Percentiles rank a stretch among this genome's conserved stretches.
Conservation (phyloP, 1,140 invertebrate genomes). For the Orchesella cincta region DNA sequence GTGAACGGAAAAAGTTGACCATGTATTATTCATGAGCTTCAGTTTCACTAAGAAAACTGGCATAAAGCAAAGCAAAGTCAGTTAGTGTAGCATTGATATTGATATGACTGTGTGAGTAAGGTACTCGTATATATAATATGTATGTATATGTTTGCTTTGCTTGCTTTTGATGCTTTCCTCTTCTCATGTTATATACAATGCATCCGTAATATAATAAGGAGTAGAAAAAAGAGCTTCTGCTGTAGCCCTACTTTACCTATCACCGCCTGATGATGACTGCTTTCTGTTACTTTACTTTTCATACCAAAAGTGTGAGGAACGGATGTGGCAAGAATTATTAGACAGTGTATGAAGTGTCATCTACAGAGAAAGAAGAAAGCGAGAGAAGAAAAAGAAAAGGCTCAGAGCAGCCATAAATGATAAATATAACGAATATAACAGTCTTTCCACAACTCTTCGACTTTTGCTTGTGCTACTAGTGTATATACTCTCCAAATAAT, state of each 20-base stretch:
- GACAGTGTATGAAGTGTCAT: constrained; percentile 9
- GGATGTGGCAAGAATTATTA: constrained; percentile 17
- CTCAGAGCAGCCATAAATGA: constrained; percentile 20
- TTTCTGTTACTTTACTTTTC: too few relatives aligned
- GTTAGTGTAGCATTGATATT: constrained; percentile 6
- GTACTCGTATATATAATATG: too few relatives aligned
- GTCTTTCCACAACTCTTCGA: neutral
- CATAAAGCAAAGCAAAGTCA: constrained; percentile 15
- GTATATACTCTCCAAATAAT: neutral
- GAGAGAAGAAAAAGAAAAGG: too few relatives aligned
- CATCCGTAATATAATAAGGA: too few relatives aligned
- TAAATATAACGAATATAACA: constrained; percentile 1
- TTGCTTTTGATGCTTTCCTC: too few relatives aligned
- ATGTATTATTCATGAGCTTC: constrained; percentile 15
- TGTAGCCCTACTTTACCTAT: too few relatives aligned
- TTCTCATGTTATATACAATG: too few relatives aligned
- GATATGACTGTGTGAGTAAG: too few relatives aligned
- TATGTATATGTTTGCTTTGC: too few relatives aligned
- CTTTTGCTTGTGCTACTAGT: neutral
- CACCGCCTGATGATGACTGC: too few relatives aligned
- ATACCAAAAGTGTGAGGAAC: neutral
- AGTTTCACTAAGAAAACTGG: constrained; percentile 4
- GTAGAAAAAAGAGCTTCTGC: too few relatives aligned
- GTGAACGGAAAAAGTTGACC: constrained; percentile 5
- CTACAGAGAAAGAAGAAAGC: neutral